Base-by-base conservation (phyloP, 2,888 invertebrate species). In the Orchestes rusci region DNA sequence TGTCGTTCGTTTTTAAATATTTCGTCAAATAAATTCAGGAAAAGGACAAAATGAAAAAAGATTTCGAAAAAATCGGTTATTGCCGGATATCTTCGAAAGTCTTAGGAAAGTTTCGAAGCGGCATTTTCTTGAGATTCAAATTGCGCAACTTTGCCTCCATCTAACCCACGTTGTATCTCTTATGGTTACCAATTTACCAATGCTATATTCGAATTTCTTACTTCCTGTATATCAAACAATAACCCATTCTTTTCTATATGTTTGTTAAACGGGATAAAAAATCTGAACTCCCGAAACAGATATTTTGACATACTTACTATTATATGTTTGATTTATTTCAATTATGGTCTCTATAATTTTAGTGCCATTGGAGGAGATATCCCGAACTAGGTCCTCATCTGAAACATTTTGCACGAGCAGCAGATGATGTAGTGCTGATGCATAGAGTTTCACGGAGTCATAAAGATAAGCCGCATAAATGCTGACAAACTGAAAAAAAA, bases 381-480 rank as follows among this genome's bases (percentile, higher is more conserved):
- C 76, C 51, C 75, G 71, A 53, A 89, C 73, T 52, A 80, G 75
- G 16, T 71, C 70, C 43, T 80, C 75, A 29, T 81, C 82, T 36
- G 82, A 61, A 31, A 68, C 57, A 19, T 70, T 66, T 16, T 39
- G 31, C 43, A 75, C 70, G 7, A 64, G 60, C 44, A 92, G 70
- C 32, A 91, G 71, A 57, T 80, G 76, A 59, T 90, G 79, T 7
- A 62, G 41, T 1, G 95, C 94, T 54, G 75, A 76, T 16, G 94
- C 93, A 66, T 96, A 97, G 20, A 96, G 72, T 65, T 82, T 82
- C 28, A 96, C 88, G 1, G 96, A 90, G 71, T 97, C 96, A 68
- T 95, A 96, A 54, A 93, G 75, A 69, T 95, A 92, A 31, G 91
- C 92, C 45, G 95, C 95, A 66, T 90, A 90, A 55, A 93, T 85